Base-by-base conservation (phyloP, 2,888 invertebrate genomes). In the Hirtodrosophila alboralis region DNA sequence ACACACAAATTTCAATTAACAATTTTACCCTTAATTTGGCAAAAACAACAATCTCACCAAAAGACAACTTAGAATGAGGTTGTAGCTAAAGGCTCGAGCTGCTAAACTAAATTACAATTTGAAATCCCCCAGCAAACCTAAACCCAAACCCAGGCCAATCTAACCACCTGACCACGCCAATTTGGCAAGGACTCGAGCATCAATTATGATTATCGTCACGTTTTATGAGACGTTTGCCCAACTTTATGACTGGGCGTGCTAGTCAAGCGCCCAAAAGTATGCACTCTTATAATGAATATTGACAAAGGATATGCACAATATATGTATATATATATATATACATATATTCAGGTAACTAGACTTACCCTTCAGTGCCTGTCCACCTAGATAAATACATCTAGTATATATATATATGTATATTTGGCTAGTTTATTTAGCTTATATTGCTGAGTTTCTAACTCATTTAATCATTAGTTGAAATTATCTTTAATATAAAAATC, bases 181-280 rank as follows among this genome's bases (percentile, higher is more conserved):
- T 66, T 68, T 74, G 54, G 70, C 61, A 54, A 27, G 30, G 52
- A 36, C 71, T 73, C 70, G 76, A 68, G 80, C 90, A 90, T 90
- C 90, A 90, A 89, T 90, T 90, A 90, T 87, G 90, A 90, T 90
- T 90, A 90, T 89, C 88, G 88, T 90, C 90, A 90, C 90, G 90
- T 90, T 90, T 90, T 90, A 90, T 89, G 89, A 89, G 90, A 89
- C 89, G 87, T 89, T 84, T 80, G 84, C 80, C 75, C 87, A 89
- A 89, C 81, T 89, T 89, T 89, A 89, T 89, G 89, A 87, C 79
- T 75, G 57, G 61, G 61, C 68, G 57, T 47, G 73, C 66, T 59
- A 61, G 66, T 71, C 74, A 67, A 77, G 59, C 75, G 49, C 45
- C 64, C 51, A 37, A 67, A 76, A 79, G 69, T 79, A 66, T 84